These are phyloP conservation scores for Eumaeus atala DNA, from an alignment of 1,140 invertebrate species.

Conservation along the genomic window DNA sequence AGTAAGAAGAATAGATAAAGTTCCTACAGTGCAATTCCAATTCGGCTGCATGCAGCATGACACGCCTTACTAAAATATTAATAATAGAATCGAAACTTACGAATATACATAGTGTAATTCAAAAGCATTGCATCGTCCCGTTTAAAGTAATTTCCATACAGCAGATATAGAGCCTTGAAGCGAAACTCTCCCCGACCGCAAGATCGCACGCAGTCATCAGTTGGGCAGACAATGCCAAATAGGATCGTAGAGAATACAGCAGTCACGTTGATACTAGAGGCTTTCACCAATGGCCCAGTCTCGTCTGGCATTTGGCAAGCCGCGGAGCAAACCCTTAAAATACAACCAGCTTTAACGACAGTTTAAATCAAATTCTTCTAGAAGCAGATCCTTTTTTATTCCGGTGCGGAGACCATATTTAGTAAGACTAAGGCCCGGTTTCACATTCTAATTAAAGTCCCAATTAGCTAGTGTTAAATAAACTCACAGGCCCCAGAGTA, in stretches of 20 bases:
- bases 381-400: no score
- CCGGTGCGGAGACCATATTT: no score
- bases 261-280: slow-evolving; percentile 32
- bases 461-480: no score
- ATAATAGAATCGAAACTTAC: slow-evolving; percentile 27
- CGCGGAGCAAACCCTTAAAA: slow-evolving; percentile 48
- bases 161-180: slow-evolving; percentile 30
- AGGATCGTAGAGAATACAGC: slow-evolving; percentile 20
- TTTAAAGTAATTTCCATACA: slow-evolving; percentile 32
- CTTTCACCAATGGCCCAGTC: slow-evolving; percentile 34
- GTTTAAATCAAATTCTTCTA: no score
- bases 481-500: no score
- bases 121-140: slow-evolving; percentile 25
- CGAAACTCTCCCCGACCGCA: slow-evolving; percentile 33
- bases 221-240: slow-evolving; percentile 21
- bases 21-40: no score
- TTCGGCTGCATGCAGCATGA: no score
- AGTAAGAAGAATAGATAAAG: slow-evolving; percentile 10
- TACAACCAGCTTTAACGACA: background rate
- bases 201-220: slow-evolving; percentile 22
- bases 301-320: slow-evolving; percentile 49
- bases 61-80: no score
- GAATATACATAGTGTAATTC: slow-evolving; percentile 36
- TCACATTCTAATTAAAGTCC: no score
- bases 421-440: no score